Conservation (phyloP, 2,113 vertebrate genomes). For the Eonycteris spelaea region DNA sequence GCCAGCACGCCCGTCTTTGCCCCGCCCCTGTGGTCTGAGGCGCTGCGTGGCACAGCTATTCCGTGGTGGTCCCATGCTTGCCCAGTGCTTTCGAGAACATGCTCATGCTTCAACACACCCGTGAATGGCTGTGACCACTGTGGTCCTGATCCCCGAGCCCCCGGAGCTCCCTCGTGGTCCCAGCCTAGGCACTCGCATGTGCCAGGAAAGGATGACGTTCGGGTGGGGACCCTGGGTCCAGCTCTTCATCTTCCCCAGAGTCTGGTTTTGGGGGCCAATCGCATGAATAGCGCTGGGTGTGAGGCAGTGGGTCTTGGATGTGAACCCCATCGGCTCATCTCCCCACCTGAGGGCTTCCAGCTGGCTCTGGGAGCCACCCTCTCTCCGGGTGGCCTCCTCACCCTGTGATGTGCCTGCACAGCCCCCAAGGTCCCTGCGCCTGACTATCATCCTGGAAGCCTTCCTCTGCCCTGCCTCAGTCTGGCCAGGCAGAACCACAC, state of each 20-base stretch:
- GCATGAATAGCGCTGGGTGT: too few species aligned
- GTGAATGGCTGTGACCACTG: too few species aligned
- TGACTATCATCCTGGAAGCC: background rate
- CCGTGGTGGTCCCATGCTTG: background rate
- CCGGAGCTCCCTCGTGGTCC: background rate
- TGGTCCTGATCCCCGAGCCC: background rate
- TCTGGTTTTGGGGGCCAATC: background rate
- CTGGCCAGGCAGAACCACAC: background rate
- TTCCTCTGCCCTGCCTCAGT: background rate
- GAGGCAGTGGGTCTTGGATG: fast-evolving
- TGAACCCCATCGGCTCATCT: background rate
- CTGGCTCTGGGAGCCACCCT: background rate
- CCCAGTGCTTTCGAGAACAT: background rate
- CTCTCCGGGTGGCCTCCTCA: background rate
- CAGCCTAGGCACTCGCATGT: fast-evolving
- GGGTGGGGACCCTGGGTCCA: background rate
- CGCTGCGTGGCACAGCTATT: fast-evolving
- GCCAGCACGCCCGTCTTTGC: background rate
- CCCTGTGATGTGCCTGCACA: fast-evolving
- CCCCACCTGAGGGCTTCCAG: background rate
- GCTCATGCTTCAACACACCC: background rate
- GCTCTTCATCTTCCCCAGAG: background rate
- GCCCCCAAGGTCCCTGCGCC: background rate
- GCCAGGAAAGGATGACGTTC: background rate
- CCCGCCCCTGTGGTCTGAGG: background rate